A percentile compares a stretch with the other conserved stretches of the same genome.
phyloP scores from a whole-genome alignment of 2,888 invertebrate species.

The Peribatodes rhomboidaria region DNA sequence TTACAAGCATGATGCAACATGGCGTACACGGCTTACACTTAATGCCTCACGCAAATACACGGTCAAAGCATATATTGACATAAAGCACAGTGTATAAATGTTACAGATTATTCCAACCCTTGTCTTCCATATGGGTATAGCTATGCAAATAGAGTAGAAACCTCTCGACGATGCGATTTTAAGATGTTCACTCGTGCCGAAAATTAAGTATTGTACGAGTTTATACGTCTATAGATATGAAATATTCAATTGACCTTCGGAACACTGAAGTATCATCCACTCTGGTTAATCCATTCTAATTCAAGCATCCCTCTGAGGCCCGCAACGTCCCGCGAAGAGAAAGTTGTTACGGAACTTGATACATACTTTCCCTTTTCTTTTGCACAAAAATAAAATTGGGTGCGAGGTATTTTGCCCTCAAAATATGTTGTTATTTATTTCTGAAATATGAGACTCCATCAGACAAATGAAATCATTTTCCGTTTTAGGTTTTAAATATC shows the following conservation, averaged over 20 bases:
- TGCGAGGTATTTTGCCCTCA: slow-evolving; percentile 27
- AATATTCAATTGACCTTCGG: slow-evolving; percentile 46
- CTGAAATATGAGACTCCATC: slow-evolving; percentile 36
- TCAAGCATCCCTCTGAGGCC: slow-evolving; percentile 52
- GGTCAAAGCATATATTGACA: slow-evolving; percentile 26
- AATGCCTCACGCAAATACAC: slow-evolving; percentile 21
- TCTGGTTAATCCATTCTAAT: slow-evolving; percentile 54
- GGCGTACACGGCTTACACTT: slow-evolving; percentile 13
- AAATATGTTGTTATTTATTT: slow-evolving; percentile 40
- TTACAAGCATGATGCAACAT: slow-evolving; percentile 21
- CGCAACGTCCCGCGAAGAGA: slow-evolving; percentile 40
- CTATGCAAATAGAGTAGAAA: slow-evolving; percentile 15
- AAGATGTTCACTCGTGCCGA: slow-evolving; percentile 47
- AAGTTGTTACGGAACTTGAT: slow-evolving; percentile 46
- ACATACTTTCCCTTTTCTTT: slow-evolving; percentile 44
- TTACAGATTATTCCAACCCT: slow-evolving; percentile 30
- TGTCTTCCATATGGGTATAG: slow-evolving; percentile 13
- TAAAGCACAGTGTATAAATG: slow-evolving; percentile 22
- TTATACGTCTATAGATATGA: slow-evolving; percentile 34
- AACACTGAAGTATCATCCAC: slow-evolving; percentile 47
- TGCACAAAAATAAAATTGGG: slow-evolving; percentile 43
- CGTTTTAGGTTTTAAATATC: slow-evolving; percentile 13
- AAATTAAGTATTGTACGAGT: slow-evolving; percentile 47
- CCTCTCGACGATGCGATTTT: slow-evolving; percentile 33
- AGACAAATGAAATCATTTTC: slow-evolving; percentile 28